Evolutionary conservation across 2,113 vertebrate genomes (phyloP), one percentile per base, ranked within the genome.

Genomic region (Isichthys henryi): DNA sequence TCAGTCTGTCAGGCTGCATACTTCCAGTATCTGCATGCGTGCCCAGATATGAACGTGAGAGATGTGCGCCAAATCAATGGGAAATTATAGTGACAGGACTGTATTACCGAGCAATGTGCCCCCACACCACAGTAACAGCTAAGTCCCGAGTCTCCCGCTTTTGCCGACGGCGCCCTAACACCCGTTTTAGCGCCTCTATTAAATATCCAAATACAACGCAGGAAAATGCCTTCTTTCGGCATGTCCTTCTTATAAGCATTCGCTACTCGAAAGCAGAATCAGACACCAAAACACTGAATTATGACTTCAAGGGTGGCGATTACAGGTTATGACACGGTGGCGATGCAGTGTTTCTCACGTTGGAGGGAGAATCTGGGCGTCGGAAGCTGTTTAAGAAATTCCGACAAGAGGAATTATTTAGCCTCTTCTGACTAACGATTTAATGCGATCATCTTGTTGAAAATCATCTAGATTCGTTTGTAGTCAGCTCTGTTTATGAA

Each of bases 31-130:
- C 58, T 23, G 17, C 50, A 39, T 58, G 53, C 52, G 35, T 46
- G 53, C 52, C 74, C 56, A 82, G 23, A 88, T 80, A 48, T 49
- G 27, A 7, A 80, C 49, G 46, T 19, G 48, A 10, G 9, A 48
- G 19, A 50, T 77, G 52, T 49, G n/a, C 23, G 89, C 50, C 50
- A 66, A 90, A 90, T 88, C 39, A 66, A 70, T 62, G 50, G 27
- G 31, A 87, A 90, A 90, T 46, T 56, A 88, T 19, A 31, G 43
- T 50, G 3, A 88, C 46, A 35, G 77, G 43, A 35, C 50, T 50
- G 70, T 52, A 39, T 85, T 85, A 88, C 10, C 39, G 39, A 87
- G 90, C 87, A 88, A 52, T 2, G 35, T 85, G 74, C 90, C 90
- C 74, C 48, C 53, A 88, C 43, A 66, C 43, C 77, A 90, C 39